Base-by-base conservation (phyloP, 2,888 invertebrate species). In the Ferrisia virgata region DNA sequence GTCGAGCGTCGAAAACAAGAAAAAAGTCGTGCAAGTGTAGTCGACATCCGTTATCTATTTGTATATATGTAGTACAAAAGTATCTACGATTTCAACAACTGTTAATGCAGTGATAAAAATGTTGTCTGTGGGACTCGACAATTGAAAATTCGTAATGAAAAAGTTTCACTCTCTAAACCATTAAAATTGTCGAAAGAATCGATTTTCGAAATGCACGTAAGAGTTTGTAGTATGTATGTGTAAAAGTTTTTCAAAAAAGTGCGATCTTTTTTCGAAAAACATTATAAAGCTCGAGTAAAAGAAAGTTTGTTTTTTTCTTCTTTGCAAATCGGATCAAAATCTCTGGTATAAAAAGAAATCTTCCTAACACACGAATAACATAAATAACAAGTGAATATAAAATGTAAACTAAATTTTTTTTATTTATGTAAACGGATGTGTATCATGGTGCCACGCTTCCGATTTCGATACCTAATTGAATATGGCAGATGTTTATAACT, bases 341-440 rank as follows among this genome's bases (percentile, higher is more conserved):
- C 72, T 76, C 36, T 76, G 31, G 72, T 76, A 33, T 33, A 76
- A 76, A 36, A 36, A 53, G 15, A 76, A 76, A 76, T 36, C 31
- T 76, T 6, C 18, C 72, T 18, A 76, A 76, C 72, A 76, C 72
- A 76, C 72, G 72, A 76, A 76, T 76, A 76, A 76, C 36, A 76
- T 76, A 76, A 76, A 76, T 76, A 76, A 76, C 72, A 76, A 76
- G 72, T 76, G 72, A 76, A 76, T 76, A 76, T 76, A 76, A 76
- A 76, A 76, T 76, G 72, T 76, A 76, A 76, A 76, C 72, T 36
- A 76, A 76, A 36, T 76, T 76, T 76, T 76, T 76, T 76, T 76
- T 76, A 76, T 76, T 76, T 76, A 76, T 36, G 72, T 76, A 76
- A 76, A 76, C 72, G 72, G 36, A 76, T 76, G 36, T 76, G 72